Percentiles rank a stretch among this genome's conserved stretches.
Evolutionary conservation across 1,140 invertebrate species (phyloP).

Genomic region (Pseudobourletiella spinata): DNA sequence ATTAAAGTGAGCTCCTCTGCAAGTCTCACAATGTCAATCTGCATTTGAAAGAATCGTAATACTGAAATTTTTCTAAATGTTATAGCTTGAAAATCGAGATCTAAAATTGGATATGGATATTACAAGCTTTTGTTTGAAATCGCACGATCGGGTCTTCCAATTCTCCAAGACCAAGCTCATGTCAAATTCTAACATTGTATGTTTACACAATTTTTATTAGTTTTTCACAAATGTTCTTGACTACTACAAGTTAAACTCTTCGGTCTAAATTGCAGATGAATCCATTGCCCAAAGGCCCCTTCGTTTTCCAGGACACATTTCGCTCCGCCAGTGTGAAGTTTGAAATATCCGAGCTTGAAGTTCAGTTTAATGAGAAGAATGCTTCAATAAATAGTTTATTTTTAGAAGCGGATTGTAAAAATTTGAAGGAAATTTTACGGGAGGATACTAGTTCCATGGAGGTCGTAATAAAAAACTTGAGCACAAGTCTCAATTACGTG

Average conservation of each 20-base stretch:
- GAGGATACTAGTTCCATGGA: constrained; percentile 26
- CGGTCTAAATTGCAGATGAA: constrained; percentile 25
- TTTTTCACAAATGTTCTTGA: too few species aligned
- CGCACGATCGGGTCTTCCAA: constrained; percentile 22
- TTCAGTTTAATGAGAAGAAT: constrained; percentile 29
- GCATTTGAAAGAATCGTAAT: background rate
- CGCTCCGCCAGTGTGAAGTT: constrained; percentile 22
- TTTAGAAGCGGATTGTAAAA: constrained; percentile 25
- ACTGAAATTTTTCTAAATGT: background rate
- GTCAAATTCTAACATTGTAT: constrained; percentile 28
- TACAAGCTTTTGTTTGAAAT: constrained; percentile 26
- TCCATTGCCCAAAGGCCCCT: constrained; percentile 8
- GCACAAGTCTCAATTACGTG: constrained; percentile 13
- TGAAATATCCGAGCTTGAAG: constrained; percentile 27
- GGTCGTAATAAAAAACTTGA: constrained; percentile 27
- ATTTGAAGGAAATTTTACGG: constrained; percentile 16
- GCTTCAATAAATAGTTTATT: constrained; percentile 19
- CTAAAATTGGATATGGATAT: constrained; percentile 34
- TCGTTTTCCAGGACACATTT: constrained; percentile 19
- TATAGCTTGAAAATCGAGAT: constrained; percentile 22
- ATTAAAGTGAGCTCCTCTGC: constrained; percentile 21
- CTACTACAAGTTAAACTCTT: too few species aligned
- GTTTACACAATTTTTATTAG: too few species aligned
- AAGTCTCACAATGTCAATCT: background rate
- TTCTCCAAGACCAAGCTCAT: constrained; percentile 31